A percentile compares a stretch with the other conserved stretches of the same genome.
phyloP scores from a whole-genome alignment of 1,140 invertebrate species.

The Caerostris darwini region DNA sequence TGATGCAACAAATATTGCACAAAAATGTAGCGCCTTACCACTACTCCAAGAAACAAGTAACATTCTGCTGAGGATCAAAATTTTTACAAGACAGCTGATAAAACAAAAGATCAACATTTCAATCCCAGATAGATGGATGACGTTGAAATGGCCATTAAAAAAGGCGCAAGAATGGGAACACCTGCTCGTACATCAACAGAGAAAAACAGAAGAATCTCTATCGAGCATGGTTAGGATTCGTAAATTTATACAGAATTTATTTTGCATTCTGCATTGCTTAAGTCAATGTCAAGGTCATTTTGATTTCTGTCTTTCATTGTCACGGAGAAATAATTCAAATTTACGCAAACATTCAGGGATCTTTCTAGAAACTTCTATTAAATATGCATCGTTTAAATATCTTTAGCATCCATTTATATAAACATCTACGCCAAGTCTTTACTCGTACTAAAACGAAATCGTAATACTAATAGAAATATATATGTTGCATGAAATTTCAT shows the following conservation, averaged over 20 bases:
- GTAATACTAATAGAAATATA: too few species aligned
- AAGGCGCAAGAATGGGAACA: not conserved
- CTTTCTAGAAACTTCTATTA: not conserved
- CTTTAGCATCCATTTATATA: too few species aligned
- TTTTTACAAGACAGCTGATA: conserved; percentile 13
- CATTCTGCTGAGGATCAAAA: not conserved
- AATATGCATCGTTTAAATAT: too few species aligned
- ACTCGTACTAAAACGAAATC: too few species aligned
- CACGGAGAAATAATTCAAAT: not conserved
- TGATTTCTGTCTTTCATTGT: not conserved
- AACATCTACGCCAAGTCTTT: too few species aligned
- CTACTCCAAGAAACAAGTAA: not conserved
- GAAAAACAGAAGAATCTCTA: not conserved
- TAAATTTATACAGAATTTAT: not conserved
- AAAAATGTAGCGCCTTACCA: not conserved
- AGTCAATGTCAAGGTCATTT: conserved; percentile 12
- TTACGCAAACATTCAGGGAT: not conserved
- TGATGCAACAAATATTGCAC: not conserved
- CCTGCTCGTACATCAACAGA: not conserved
- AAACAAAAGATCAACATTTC: not conserved
- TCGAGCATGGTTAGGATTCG: not conserved
- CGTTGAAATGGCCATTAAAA: not conserved
- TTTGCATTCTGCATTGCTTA: not conserved
- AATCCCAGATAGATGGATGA: not conserved
- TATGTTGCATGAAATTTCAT: too few species aligned